phyloP scores from a whole-genome alignment of 2,888 invertebrate genomes.

The Diarsia rubi region DNA sequence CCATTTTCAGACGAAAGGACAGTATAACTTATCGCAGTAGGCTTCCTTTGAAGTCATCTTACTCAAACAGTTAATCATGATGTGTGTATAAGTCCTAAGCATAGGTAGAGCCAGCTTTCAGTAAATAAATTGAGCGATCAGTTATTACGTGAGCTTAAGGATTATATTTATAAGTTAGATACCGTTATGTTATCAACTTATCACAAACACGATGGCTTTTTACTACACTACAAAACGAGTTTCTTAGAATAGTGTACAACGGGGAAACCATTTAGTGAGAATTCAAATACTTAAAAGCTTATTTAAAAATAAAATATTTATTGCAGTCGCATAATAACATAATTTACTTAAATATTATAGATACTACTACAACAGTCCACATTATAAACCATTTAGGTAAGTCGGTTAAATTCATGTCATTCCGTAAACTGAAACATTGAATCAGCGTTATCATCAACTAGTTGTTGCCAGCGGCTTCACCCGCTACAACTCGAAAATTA shows the following conservation, averaged over 20 bases:
- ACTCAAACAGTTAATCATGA: slow-evolving; percentile 25
- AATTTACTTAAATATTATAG: neutral
- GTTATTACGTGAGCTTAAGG: slow-evolving; percentile 56
- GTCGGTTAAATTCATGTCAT: neutral
- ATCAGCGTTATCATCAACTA: neutral
- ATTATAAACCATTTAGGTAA: neutral
- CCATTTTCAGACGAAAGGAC: slow-evolving; percentile 14
- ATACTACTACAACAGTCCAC: neutral
- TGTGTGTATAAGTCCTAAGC: slow-evolving; percentile 26
- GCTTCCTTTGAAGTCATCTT: slow-evolving; percentile 31
- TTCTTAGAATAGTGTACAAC: neutral
- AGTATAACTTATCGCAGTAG: slow-evolving; percentile 5
- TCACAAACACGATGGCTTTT: slow-evolving; percentile 49
- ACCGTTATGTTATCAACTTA: slow-evolving; percentile 60
- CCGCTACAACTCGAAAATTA: too few species aligned
- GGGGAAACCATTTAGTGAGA: too few species aligned
- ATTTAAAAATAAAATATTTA: too few species aligned
- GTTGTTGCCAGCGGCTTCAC: too few species aligned
- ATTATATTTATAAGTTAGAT: slow-evolving; percentile 48
- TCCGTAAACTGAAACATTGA: neutral
- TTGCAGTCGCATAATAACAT: too few species aligned
- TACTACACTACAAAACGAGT: slow-evolving; percentile 41
- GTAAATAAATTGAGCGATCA: slow-evolving; percentile 64
- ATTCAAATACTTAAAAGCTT: too few species aligned
- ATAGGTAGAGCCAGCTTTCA: slow-evolving; percentile 33